A percentile compares a stretch with the other conserved stretches of the same genome.
Conservation (phyloP, 2,888 invertebrate genomes). For the Drosophila pseudotakahashii region DNA sequence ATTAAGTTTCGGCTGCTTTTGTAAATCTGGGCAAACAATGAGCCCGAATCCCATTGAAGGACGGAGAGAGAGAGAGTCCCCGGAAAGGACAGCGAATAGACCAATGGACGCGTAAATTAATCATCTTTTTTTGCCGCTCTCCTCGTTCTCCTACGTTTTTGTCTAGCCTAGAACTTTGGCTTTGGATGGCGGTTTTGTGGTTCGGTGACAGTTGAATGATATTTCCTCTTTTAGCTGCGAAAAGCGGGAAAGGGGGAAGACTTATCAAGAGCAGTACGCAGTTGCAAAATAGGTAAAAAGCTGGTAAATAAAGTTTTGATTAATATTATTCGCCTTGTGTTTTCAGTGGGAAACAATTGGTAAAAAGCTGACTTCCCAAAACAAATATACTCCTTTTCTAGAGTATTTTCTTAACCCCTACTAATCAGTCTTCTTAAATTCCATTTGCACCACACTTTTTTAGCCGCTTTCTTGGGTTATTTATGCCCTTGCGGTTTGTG, state of each 20-base stretch:
- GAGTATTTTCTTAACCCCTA: conserved; percentile 19
- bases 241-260: neutral
- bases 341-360: neutral
- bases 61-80: conserved; percentile 1
- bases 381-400: neutral
- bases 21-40: conserved; percentile 58
- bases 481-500: conserved; percentile 65
- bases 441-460: conserved; percentile 41
- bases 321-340: neutral
- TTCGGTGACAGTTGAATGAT: conserved; percentile 43
- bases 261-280: neutral
- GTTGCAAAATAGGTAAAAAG: conserved; percentile 1
- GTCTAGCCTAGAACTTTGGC: conserved; percentile 26
- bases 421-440: conserved; percentile 28
- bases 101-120: conserved; percentile 64
- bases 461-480: conserved; percentile 50
- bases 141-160: conserved; percentile 4
- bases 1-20: conserved; percentile 66
- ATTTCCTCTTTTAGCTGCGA: conserved; percentile 19
- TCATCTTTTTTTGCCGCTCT: conserved; percentile 63
- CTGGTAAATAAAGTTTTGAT: conserved; percentile 3
- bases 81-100: conserved; percentile 41
- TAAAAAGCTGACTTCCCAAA: neutral
- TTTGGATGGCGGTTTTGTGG: conserved; percentile 28
- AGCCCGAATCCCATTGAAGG: conserved; percentile 28